Percentiles rank a stretch among this genome's conserved stretches.
phyloP scores from a whole-genome alignment of 2,888 invertebrate species.

The Plemyria rubiginata region DNA sequence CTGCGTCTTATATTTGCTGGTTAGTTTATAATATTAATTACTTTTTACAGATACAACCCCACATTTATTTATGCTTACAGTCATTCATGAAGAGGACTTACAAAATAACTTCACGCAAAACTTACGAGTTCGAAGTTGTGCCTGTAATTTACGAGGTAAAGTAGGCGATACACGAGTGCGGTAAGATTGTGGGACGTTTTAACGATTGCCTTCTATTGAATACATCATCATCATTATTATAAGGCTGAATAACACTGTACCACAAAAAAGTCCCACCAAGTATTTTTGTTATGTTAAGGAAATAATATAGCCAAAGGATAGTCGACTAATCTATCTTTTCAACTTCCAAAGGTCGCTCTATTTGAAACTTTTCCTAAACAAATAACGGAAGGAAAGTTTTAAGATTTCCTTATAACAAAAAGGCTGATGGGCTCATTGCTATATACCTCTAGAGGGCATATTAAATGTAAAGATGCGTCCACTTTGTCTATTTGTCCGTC shows the following conservation, averaged over 20 bases:
- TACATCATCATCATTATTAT: neutral
- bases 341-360: neutral
- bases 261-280: no score
- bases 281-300: no score
- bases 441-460: constrained; percentile 11
- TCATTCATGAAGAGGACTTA: constrained; percentile 36
- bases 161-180: constrained; percentile 6
- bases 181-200: constrained; percentile 7
- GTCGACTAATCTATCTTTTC: neutral
- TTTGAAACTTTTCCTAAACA: neutral
- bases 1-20: no score
- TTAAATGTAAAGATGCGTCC: constrained; percentile 48
- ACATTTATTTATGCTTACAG: constrained; percentile 8
- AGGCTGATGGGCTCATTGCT: constrained; percentile 11
- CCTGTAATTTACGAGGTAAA: constrained; percentile 32
- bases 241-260: no score
- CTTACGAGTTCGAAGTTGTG: constrained; percentile 30
- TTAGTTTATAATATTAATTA: neutral
- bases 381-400: constrained; percentile 1
- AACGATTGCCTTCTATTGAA: constrained; percentile 3
- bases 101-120: constrained; percentile 38
- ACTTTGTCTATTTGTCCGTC: constrained; percentile 49
- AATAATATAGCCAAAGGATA: no score
- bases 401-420: constrained; percentile 10
- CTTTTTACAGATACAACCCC: neutral